Evolutionary conservation across 2,888 invertebrate genomes (phyloP), one percentile per base, ranked within the genome.

Genomic region (Ferdinandea cuprea): DNA sequence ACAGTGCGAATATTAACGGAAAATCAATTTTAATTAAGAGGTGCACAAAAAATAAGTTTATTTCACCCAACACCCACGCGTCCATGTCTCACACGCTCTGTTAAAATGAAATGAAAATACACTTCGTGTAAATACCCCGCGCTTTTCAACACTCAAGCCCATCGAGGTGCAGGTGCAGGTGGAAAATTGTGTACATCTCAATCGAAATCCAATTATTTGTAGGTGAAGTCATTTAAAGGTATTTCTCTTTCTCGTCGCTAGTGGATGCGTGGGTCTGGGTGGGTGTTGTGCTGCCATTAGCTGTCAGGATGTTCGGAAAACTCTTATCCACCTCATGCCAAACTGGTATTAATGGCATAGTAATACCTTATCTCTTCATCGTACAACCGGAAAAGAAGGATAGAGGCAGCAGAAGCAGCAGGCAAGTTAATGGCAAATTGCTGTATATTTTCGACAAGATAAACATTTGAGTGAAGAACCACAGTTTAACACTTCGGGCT

Each of bases 121-220:
- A 35, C 48, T 56, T 17, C 13, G 21, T 25, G 35, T 15, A 21
- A 30, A 6, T 30, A 52, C 17, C 15, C 32, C 19, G 5, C 6
- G 37, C 37, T 37, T 7, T 40, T 15, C 40, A 40, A 40, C 15
- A 40, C 40, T 40, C 2, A 25, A 35, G 9, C 4, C 17, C 5
- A 13, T 13, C 56, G 32, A 6, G 9, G 8, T 17, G 13, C 6
- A 32, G 58, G 13, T 42, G 52, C 61, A 72, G 56, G 37, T 83
- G 77, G 58, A 73, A 78, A 72, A 83, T 56, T 83, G 83, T 72
- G 68, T 83, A 68, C 72, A 68, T 56, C 78, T 78, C 72, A 77
- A 83, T 83, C 46, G 78, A 72, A 83, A 83, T 73, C 77, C 83
- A 78, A 78, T 78, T 83, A 83, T 78, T 83, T 83, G 72, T 56